phyloP scores from a whole-genome alignment of 2,888 invertebrate genomes.

The Acleris literana region DNA sequence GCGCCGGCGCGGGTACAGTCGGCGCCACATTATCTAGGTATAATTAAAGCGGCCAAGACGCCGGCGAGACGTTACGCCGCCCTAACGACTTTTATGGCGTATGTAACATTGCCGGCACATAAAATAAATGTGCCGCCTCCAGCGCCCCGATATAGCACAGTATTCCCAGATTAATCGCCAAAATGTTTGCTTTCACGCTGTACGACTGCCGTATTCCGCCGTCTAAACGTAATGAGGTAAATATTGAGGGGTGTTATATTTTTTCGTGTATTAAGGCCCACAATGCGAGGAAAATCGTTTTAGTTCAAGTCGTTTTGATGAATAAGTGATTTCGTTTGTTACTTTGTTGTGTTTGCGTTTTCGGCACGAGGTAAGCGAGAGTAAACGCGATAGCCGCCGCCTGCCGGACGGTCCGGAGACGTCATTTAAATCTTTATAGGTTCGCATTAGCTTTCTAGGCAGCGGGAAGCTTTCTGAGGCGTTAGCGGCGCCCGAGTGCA shows the following conservation, averaged over 20 bases:
- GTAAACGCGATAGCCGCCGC: slow-evolving; percentile 37
- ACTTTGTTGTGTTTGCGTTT: neutral
- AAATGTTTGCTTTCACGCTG: slow-evolving; percentile 77
- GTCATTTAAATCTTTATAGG: slow-evolving; percentile 79
- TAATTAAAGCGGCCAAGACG: slow-evolving; percentile 82
- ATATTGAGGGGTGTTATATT: slow-evolving; percentile 58
- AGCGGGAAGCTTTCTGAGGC: slow-evolving; percentile 67
- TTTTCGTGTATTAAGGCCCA: slow-evolving; percentile 40
- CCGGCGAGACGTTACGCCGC: slow-evolving; percentile 81
- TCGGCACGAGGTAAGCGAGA: slow-evolving; percentile 1
- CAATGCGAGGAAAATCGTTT: slow-evolving; percentile 30
- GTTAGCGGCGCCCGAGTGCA: slow-evolving; percentile 75
- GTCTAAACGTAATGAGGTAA: slow-evolving; percentile 64
- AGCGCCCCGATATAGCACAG: slow-evolving; percentile 72
- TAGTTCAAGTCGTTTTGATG: slow-evolving; percentile 22
- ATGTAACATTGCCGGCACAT: slow-evolving; percentile 83
- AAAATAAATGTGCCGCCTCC: slow-evolving; percentile 82
- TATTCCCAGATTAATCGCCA: slow-evolving; percentile 78
- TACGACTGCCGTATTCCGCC: slow-evolving; percentile 62
- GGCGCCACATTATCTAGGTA: slow-evolving; percentile 77
- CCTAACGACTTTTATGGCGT: slow-evolving; percentile 83
- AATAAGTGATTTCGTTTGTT: slow-evolving; percentile 23
- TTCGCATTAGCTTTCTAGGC: slow-evolving; percentile 79
- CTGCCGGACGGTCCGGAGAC: slow-evolving; percentile 48
- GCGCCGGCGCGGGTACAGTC: slow-evolving; percentile 58